Conservation (phyloP, 23 tunicate species). For the Clavelina lepadiformis region DNA sequence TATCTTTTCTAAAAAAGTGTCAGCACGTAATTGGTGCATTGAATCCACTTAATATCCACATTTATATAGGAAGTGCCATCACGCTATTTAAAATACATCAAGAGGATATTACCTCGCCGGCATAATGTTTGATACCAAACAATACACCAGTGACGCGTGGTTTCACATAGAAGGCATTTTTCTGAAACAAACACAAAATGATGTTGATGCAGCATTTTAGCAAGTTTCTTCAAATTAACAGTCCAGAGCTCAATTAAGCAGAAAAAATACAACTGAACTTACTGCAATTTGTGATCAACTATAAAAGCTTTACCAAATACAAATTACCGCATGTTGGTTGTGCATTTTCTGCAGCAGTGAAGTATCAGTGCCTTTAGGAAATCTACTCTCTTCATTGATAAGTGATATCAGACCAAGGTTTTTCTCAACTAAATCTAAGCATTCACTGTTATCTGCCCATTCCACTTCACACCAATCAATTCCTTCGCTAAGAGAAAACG, state of each 20-base stretch:
- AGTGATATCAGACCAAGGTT: slow-evolving; percentile 83
- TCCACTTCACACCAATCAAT: slow-evolving; percentile 97
- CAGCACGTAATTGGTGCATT: no score
- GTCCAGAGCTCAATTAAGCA: background rate
- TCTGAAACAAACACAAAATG: slow-evolving; percentile 33
- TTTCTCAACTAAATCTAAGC: slow-evolving; percentile 88
- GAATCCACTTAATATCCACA: no score
- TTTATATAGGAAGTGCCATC: no score
- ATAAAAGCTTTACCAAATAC: background rate
- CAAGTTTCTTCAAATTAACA: background rate
- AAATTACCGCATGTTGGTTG: slow-evolving; percentile 76
- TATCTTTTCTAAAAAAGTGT: no score
- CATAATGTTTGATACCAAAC: slow-evolving; percentile 89
- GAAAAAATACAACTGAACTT: background rate
- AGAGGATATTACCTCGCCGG: slow-evolving; percentile 66
- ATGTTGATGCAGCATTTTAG: no score
- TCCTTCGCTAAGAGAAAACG: slow-evolving; percentile 56
- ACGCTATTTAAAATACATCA: no score
- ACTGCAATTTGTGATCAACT: background rate
- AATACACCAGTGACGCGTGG: slow-evolving; percentile 67
- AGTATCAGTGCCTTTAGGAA: slow-evolving; percentile 90
- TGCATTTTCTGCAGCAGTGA: slow-evolving; percentile 80
- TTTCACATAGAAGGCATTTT: slow-evolving; percentile 75
- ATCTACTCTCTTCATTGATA: slow-evolving; percentile 93
- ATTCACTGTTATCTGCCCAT: slow-evolving; percentile 91